Conservation (phyloP, 1,140 invertebrate genomes). For the Drosophila aff. region DNA sequence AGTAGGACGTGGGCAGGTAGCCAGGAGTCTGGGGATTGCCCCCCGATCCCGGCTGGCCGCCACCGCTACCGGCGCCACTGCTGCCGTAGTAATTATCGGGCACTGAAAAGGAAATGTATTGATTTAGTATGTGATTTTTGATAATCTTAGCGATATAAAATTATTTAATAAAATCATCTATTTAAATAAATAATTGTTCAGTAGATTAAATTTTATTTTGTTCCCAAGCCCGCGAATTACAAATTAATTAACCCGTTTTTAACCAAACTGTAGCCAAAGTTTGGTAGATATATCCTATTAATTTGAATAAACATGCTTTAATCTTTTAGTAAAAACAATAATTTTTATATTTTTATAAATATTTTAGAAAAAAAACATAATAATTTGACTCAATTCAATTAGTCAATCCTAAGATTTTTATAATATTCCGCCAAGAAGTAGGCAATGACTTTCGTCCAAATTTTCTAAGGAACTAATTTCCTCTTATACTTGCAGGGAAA, state of each 20-base stretch:
- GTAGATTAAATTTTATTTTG: background rate
- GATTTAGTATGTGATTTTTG: background rate
- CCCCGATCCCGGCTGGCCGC: constrained; percentile 54
- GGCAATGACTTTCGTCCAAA: background rate
- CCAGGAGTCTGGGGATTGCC: constrained; percentile 52
- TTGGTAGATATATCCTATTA: too few species aligned
- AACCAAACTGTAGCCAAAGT: too few species aligned
- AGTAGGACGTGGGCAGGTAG: constrained; percentile 80
- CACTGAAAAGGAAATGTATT: constrained; percentile 48
- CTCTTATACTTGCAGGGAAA: background rate
- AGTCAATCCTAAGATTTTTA: background rate
- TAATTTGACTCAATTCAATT: background rate
- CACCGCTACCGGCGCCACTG: constrained; percentile 48
- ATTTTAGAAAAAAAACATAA: too few species aligned
- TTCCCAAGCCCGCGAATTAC: background rate
- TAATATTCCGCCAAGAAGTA: background rate
- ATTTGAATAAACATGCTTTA: too few species aligned
- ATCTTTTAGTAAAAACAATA: too few species aligned
- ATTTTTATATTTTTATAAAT: too few species aligned
- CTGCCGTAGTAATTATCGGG: constrained; percentile 81
- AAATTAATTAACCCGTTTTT: too few species aligned
- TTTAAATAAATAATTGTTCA: too few species aligned
- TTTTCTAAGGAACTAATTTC: background rate
- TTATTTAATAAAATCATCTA: background rate
- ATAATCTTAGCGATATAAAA: background rate